Percentiles rank a stretch among this genome's conserved stretches.
phyloP scores from a whole-genome alignment of 2,888 invertebrate species.

The Sycophila texana region DNA sequence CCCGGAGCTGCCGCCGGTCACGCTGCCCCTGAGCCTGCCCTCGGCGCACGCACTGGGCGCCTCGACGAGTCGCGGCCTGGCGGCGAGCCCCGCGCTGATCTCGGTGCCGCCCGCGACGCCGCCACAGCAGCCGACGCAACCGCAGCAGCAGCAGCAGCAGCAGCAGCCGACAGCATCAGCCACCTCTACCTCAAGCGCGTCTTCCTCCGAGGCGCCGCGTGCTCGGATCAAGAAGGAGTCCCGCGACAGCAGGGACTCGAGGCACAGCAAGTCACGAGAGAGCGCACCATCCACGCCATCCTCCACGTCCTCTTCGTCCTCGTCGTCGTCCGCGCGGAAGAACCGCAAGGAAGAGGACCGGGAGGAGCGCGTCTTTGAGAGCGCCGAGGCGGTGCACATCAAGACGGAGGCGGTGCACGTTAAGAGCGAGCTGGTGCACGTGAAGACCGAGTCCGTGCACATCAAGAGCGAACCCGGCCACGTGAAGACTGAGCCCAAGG shows the following conservation, averaged over 20 bases:
- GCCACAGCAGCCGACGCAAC: slow-evolving; percentile 3
- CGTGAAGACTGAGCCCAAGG: slow-evolving; percentile 60
- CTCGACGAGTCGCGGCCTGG: slow-evolving; percentile 50
- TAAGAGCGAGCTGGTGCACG: slow-evolving; percentile 53
- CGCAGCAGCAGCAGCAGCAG: slow-evolving; percentile 57
- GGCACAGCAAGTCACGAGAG: slow-evolving; percentile 61
- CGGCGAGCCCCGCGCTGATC: slow-evolving; percentile 59
- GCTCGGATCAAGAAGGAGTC: slow-evolving; percentile 69
- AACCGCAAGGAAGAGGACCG: slow-evolving; percentile 69
- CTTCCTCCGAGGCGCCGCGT: slow-evolving; percentile 62
- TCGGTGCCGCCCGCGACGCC: slow-evolving; percentile 60
- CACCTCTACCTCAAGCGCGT: slow-evolving; percentile 59
- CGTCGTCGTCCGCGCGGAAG: slow-evolving; percentile 63
- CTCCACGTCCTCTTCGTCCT: slow-evolving; percentile 31
- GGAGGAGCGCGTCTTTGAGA: slow-evolving; percentile 49
- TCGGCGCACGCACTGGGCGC: slow-evolving; percentile 57
- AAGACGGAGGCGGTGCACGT: slow-evolving; percentile 41
- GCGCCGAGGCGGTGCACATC: slow-evolving; percentile 20
- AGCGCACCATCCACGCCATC: slow-evolving; percentile 25
- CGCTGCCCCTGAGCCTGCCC: slow-evolving; percentile 58
- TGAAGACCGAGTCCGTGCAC: background rate
- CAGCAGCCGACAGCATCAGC: background rate
- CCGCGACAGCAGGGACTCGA: slow-evolving; percentile 65
- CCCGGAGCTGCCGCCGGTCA: slow-evolving; percentile 71
- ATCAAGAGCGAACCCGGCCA: slow-evolving; percentile 48